phyloP scores from a whole-genome alignment of 2,888 invertebrate species.

The Ferrisia virgata region DNA sequence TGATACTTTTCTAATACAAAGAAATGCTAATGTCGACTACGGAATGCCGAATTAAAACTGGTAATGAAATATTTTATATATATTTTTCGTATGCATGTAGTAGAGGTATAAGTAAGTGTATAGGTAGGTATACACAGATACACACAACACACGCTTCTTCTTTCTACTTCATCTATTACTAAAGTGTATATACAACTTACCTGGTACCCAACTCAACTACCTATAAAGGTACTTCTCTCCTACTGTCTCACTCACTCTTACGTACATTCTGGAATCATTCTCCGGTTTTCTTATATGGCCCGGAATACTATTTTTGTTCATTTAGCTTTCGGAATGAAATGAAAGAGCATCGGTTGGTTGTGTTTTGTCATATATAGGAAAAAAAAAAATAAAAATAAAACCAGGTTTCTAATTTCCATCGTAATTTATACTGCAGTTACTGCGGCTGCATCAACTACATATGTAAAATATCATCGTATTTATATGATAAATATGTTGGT shows the following conservation, averaged over 20 bases:
- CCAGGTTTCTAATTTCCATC: constrained; percentile 14
- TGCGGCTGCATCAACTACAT: not conserved
- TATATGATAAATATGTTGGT: not conserved
- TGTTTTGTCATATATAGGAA: constrained; percentile 13
- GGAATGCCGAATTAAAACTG: constrained; percentile 34
- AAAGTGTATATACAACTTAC: not conserved
- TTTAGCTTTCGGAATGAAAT: not conserved
- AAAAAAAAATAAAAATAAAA: not conserved
- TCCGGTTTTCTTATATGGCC: not conserved
- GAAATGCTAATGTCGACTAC: constrained; percentile 36
- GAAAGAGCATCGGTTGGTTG: not conserved
- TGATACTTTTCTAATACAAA: constrained; percentile 16
- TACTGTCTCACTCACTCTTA: not conserved
- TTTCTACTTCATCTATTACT: not conserved
- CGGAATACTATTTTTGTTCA: not conserved
- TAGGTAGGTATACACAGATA: not conserved
- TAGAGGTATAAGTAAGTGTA: too few relatives aligned
- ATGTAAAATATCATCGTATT: not conserved
- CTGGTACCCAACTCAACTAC: too few relatives aligned
- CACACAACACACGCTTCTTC: not conserved
- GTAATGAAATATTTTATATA: constrained; percentile 34
- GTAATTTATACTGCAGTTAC: not conserved
- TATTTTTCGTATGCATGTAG: too few relatives aligned
- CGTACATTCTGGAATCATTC: not conserved
- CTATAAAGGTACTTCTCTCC: not conserved